These are phyloP conservation scores for Pachyuromys duprasi DNA, from an alignment of 2,797 vertebrate genomes.

Conservation along the genomic window DNA sequence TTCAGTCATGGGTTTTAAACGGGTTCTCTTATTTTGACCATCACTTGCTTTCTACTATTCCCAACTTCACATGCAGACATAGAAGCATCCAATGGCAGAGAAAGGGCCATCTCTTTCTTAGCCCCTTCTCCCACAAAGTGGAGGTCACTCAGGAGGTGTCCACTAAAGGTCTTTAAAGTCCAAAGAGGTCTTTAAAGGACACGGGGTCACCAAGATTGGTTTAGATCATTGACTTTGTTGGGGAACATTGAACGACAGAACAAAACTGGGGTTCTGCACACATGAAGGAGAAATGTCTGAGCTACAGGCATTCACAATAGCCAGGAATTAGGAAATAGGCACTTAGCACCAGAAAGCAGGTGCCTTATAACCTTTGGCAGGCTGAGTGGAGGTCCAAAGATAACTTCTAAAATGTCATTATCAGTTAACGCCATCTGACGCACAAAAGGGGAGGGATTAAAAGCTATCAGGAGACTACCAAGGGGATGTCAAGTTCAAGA, in stretches of 20 bases:
- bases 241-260: not conserved
- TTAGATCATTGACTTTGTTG: not conserved
- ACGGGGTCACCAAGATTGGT: not conserved
- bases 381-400: not conserved
- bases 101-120: not conserved
- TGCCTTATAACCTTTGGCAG: constrained; percentile 1
- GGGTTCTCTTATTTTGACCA: not conserved
- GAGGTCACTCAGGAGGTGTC: not conserved
- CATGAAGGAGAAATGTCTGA: not conserved
- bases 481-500: not conserved
- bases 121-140: not conserved
- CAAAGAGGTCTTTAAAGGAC: not conserved
- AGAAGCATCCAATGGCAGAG: not conserved
- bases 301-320: not conserved
- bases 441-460: not conserved
- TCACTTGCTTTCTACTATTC: not conserved
- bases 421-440: not conserved
- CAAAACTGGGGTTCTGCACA: not conserved
- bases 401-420: not conserved
- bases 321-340: not conserved
- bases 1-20: not conserved
- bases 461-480: not conserved
- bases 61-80: not conserved
- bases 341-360: not conserved
- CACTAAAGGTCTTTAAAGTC: not conserved